Conservation (phyloP, 2,888 invertebrate genomes). For the Leuctra nigra region DNA sequence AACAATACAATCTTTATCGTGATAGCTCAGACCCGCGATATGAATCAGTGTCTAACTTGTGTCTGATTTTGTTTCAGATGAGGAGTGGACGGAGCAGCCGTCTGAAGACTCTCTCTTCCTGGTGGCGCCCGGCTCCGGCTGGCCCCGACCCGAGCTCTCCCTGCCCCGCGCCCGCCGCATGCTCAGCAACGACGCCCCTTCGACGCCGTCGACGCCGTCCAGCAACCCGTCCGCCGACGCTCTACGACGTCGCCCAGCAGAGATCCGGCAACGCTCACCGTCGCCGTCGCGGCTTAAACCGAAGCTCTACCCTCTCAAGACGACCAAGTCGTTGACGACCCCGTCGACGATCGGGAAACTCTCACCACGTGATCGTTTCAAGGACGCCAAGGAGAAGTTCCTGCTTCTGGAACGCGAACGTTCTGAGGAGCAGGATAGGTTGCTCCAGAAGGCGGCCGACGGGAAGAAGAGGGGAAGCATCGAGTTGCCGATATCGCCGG, state of each 20-base stretch:
- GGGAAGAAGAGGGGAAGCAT: slow-evolving; percentile 1
- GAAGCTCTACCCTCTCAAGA: not conserved
- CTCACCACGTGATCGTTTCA: slow-evolving; percentile 44
- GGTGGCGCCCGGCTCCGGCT: slow-evolving; percentile 38
- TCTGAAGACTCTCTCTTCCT: slow-evolving; percentile 50
- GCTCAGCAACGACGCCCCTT: slow-evolving; percentile 34
- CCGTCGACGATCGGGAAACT: slow-evolving; percentile 9
- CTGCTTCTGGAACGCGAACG: slow-evolving; percentile 68
- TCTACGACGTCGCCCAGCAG: slow-evolving; percentile 44
- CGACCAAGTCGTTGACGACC: not conserved
- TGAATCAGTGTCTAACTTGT: no score
- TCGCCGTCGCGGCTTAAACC: slow-evolving; percentile 33
- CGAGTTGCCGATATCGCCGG: slow-evolving; percentile 15
- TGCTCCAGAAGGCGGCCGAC: not conserved
- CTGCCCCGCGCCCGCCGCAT: slow-evolving; percentile 38
- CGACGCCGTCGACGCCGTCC: slow-evolving; percentile 37
- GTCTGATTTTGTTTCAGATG: slow-evolving; percentile 51
- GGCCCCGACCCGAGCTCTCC: slow-evolving; percentile 39
- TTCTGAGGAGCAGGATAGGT: slow-evolving; percentile 47
- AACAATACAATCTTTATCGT: no score
- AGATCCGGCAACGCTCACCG: slow-evolving; percentile 42
- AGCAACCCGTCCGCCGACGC: slow-evolving; percentile 28
- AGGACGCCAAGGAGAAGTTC: slow-evolving; percentile 82
- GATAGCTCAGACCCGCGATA: no score
- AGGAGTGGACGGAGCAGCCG: slow-evolving; percentile 65